These are phyloP conservation scores for Odontesthes bonariensis DNA, from an alignment of 2,113 vertebrate genomes.

Conservation along the genomic window DNA sequence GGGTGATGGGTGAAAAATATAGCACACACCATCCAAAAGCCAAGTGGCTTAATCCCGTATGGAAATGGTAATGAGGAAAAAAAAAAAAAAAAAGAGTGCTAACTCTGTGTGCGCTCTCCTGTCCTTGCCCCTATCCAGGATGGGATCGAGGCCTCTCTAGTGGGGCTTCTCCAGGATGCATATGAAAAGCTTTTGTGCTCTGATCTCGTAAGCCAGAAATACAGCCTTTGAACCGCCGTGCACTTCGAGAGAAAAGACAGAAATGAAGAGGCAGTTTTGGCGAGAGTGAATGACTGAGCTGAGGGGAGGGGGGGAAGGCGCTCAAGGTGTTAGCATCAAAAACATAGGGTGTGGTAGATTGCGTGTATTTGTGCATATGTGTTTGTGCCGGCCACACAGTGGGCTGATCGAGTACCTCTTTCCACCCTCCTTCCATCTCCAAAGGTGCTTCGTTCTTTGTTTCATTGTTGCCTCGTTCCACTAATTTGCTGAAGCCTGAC, in stretches of 20 bases:
- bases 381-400: slow-evolving; percentile 50
- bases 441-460: slow-evolving; percentile 87
- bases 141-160: slow-evolving; percentile 85
- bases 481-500: slow-evolving; percentile 66
- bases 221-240: slow-evolving; percentile 81
- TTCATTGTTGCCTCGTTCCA: slow-evolving; percentile 70
- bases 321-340: slow-evolving; percentile 78
- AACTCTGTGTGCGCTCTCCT: slow-evolving; percentile 80
- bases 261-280: slow-evolving; percentile 60
- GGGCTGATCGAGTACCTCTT: slow-evolving; percentile 76
- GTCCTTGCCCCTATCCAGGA: slow-evolving; percentile 71
- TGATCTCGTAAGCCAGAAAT: slow-evolving; percentile 86
- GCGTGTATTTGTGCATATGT: slow-evolving; percentile 53
- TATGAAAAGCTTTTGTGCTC: slow-evolving; percentile 91
- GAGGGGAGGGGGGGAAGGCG: slow-evolving; percentile 41
- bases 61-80: slow-evolving; percentile 91
- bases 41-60: slow-evolving; percentile 87
- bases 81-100: slow-evolving; percentile 78
- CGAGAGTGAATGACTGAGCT: slow-evolving; percentile 68
- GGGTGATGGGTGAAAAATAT: slow-evolving; percentile 65
- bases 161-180: slow-evolving; percentile 83
- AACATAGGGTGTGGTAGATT: slow-evolving; percentile 72
- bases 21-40: slow-evolving; percentile 75
- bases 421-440: slow-evolving; percentile 83
- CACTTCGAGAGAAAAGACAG: slow-evolving; percentile 72